These are phyloP conservation scores for Ptilodon capucinus DNA, from an alignment of 2,888 invertebrate genomes.

Conservation along the genomic window DNA sequence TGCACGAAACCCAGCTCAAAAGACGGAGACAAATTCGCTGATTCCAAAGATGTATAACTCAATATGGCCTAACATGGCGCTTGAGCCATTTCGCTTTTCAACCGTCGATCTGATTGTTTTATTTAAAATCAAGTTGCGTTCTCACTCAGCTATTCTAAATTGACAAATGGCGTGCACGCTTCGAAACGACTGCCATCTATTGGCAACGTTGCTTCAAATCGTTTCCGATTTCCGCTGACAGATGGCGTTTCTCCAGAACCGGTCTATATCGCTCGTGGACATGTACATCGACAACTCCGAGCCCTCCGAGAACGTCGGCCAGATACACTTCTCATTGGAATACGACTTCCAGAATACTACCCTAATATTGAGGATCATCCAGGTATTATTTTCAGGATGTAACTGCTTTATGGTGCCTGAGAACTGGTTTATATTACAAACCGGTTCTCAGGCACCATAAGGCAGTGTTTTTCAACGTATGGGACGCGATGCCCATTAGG, in stretches of 20 bases:
- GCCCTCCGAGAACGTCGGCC: slow-evolving; percentile 96
- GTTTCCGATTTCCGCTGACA: slow-evolving; percentile 70
- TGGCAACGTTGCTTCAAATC: slow-evolving; percentile 48
- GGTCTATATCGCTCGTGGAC: slow-evolving; percentile 95
- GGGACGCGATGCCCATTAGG: too few species aligned
- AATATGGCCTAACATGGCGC: too few species aligned
- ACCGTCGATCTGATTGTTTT: neutral
- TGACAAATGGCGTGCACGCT: slow-evolving; percentile 7
- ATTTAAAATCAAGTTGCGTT: neutral
- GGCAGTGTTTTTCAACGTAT: too few species aligned
- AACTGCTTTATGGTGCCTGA: neutral
- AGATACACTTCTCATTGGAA: slow-evolving; percentile 96
- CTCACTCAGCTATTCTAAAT: slow-evolving; percentile 1
- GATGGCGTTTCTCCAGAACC: slow-evolving; percentile 91
- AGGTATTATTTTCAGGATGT: slow-evolving; percentile 87
- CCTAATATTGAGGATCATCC: slow-evolving; percentile 93
- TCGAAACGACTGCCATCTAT: slow-evolving; percentile 15
- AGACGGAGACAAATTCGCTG: too few species aligned
- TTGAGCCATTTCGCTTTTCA: too few species aligned
- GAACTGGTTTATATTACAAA: too few species aligned
- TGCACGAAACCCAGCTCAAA: too few species aligned
- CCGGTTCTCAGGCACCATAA: too few species aligned
- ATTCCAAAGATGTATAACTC: too few species aligned
- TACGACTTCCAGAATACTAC: slow-evolving; percentile 97
- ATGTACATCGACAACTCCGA: slow-evolving; percentile 98